These are phyloP conservation scores for Leptinotarsa juncta DNA, from an alignment of 2,888 invertebrate species.

Conservation along the genomic window DNA sequence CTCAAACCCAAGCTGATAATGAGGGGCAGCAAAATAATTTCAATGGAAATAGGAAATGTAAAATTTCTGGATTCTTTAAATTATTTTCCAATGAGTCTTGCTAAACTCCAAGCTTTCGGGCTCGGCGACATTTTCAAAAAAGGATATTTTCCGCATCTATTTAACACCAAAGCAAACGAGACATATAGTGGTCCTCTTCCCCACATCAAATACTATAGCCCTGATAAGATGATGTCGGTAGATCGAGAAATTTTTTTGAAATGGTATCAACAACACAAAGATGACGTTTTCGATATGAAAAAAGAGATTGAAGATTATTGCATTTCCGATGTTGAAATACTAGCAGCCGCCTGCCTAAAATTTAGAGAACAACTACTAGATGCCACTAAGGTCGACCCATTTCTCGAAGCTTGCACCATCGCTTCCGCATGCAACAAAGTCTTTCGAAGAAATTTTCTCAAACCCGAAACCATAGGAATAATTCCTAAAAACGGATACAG, in stretches of 20 bases:
- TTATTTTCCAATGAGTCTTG: slow-evolving; percentile 46
- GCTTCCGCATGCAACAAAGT: slow-evolving; percentile 51
- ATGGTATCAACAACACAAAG: slow-evolving; percentile 33
- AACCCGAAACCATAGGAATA: slow-evolving; percentile 51
- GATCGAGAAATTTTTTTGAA: slow-evolving; percentile 29
- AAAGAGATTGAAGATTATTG: slow-evolving; percentile 50
- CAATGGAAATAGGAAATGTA: slow-evolving; percentile 37
- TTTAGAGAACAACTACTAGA: slow-evolving; percentile 28
- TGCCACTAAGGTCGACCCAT: slow-evolving; percentile 40
- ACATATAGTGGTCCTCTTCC: slow-evolving; percentile 37
- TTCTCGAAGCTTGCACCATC: slow-evolving; percentile 50
- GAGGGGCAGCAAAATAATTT: slow-evolving; percentile 42
- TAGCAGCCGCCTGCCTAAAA: slow-evolving; percentile 24
- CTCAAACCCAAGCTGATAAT: slow-evolving; percentile 39
- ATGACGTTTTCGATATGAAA: slow-evolving; percentile 52
- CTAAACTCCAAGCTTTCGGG: slow-evolving; percentile 41
- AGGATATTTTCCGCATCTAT: slow-evolving; percentile 49
- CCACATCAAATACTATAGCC: slow-evolving; percentile 26
- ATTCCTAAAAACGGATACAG: slow-evolving; percentile 54
- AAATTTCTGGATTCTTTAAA: slow-evolving; percentile 53
- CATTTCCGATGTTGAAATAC: slow-evolving; percentile 45
- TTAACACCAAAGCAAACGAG: slow-evolving; percentile 38
- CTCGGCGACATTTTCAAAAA: slow-evolving; percentile 33
- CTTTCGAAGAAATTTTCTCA: slow-evolving; percentile 50
- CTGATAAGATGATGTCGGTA: slow-evolving; percentile 24